phyloP scores from a whole-genome alignment of 1,140 invertebrate species.

The Ceratosolen fusciceps region DNA sequence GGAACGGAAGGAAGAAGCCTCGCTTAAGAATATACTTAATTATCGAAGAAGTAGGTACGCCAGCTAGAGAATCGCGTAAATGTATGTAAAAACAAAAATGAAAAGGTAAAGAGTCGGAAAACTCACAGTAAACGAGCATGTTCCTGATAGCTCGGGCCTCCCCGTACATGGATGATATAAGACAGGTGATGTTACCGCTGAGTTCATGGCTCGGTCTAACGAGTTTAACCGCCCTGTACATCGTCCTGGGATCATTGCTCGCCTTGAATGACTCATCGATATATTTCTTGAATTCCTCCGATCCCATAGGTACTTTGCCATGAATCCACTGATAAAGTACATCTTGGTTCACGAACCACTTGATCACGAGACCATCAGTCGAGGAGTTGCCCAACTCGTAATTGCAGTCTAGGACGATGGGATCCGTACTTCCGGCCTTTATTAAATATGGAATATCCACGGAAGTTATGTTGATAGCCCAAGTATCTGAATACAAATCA shows the following conservation, averaged over 20 bases:
- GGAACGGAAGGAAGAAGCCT: no score
- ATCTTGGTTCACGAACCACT: conserved; percentile 83
- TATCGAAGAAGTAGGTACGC: no score
- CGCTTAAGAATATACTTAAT: no score
- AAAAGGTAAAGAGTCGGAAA: background rate
- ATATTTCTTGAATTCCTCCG: conserved; percentile 77
- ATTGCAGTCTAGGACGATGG: conserved; percentile 83
- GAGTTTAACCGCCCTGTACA: conserved; percentile 81
- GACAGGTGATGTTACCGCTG: conserved; percentile 81
- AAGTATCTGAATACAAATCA: conserved; percentile 54
- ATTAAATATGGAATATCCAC: conserved; percentile 79
- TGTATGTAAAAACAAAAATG: no score
- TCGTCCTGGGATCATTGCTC: conserved; percentile 75
- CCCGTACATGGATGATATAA: conserved; percentile 80
- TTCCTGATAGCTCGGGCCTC: conserved; percentile 77
- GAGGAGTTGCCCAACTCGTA: conserved; percentile 75
- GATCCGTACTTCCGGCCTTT: conserved; percentile 76
- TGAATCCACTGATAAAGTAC: conserved; percentile 86
- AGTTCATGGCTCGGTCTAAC: conserved; percentile 80
- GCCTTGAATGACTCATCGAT: conserved; percentile 76
- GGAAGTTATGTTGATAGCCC: conserved; percentile 75
- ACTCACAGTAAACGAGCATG: conserved; percentile 84
- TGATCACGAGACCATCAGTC: conserved; percentile 78
- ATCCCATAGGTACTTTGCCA: conserved; percentile 74
- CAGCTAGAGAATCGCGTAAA: no score